Conservation (phyloP, 37 sponge, comb jelly and placozoan genomes). For the Halisarca cf. caerulea region DNA sequence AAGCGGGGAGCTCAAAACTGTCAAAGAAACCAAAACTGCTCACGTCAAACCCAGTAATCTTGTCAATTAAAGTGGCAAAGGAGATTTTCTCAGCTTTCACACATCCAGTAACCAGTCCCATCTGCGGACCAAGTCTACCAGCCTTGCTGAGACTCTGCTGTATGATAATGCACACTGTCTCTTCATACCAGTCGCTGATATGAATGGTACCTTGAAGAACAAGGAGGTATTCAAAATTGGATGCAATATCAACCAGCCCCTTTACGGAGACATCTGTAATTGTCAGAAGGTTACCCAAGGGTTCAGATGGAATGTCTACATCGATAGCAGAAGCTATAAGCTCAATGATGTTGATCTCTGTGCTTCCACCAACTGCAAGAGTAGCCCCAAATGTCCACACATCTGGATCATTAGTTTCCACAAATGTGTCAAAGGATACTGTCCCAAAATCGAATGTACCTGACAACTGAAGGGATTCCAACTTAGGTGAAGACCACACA, state of each 20-base stretch:
- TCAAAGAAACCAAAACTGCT: not conserved
- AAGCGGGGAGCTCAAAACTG: not conserved
- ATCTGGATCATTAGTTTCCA: too few species aligned
- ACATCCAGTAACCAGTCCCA: not conserved
- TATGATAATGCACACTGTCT: not conserved
- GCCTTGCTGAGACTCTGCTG: not conserved
- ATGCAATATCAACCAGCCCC: not conserved
- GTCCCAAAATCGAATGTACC: not conserved
- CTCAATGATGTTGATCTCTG: not conserved
- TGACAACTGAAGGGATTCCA: not conserved
- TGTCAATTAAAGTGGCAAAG: not conserved
- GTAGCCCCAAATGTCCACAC: slow-evolving; percentile 7
- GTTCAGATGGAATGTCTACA: not conserved
- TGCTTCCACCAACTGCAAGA: too few species aligned
- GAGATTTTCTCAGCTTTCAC: not conserved
- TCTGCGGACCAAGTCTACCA: not conserved
- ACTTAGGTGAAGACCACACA: not conserved
- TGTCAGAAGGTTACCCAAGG: not conserved
- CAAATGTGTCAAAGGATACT: not conserved
- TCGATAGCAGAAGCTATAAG: not conserved
- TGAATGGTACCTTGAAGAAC: not conserved
- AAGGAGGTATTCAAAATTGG: not conserved
- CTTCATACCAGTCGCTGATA: not conserved
- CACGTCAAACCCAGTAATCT: not conserved
- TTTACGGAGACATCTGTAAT: not conserved